Evolutionary conservation across 2,113 vertebrate genomes (phyloP).

Genomic region (Mustela nigripes): DNA sequence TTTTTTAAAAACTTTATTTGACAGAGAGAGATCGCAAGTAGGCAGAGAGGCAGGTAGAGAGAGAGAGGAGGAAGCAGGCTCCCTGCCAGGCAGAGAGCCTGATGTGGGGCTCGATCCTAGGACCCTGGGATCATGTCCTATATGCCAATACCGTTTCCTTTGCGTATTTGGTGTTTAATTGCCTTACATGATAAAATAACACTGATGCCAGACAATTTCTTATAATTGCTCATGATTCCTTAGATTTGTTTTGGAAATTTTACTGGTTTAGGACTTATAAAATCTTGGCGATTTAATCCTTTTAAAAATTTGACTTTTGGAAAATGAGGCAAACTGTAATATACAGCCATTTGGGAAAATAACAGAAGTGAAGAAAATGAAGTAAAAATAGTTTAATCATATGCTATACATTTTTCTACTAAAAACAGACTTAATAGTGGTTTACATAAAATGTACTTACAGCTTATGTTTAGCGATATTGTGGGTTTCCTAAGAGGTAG

Average conservation of each 20-base stretch:
- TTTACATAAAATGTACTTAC: background rate
- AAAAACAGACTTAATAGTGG: background rate
- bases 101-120: too few relatives aligned
- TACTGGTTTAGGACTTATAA: background rate
- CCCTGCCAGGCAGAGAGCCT: too few relatives aligned
- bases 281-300: background rate
- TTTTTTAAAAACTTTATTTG: too few relatives aligned
- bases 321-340: background rate
- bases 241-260: background rate
- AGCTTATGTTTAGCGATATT: background rate
- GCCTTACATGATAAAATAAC: background rate
- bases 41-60: too few relatives aligned
- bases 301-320: background rate
- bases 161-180: background rate
- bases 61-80: too few relatives aligned
- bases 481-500: background rate
- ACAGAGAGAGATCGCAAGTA: too few relatives aligned
- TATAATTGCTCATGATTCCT: background rate
- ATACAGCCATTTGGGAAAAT: background rate
- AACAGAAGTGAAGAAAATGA: background rate
- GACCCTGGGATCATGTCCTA: background rate
- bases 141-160: background rate
- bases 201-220: background rate
- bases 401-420: background rate
- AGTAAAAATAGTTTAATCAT: background rate